A percentile compares a stretch with the other conserved stretches of the same genome.
These are phyloP conservation scores for Solenopsis invicta DNA, from an alignment of 1,140 invertebrate genomes.

Conservation along the genomic window DNA sequence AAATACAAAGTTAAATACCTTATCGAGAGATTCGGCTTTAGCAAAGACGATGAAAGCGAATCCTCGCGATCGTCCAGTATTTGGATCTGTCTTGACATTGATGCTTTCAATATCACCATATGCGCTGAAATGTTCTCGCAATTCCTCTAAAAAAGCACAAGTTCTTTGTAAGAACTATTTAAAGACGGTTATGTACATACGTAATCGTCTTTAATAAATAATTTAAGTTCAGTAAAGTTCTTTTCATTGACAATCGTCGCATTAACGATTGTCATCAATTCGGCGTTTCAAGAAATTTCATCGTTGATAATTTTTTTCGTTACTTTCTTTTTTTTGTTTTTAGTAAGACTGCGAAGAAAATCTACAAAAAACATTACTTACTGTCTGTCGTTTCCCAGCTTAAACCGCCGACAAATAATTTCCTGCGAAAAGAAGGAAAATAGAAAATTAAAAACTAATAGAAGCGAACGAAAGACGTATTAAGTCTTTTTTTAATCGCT, in stretches of 20 bases:
- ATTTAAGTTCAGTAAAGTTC: conserved; percentile 67
- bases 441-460: conserved; percentile 67
- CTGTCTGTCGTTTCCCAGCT: conserved; percentile 99
- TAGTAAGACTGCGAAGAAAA: background rate
- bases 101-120: conserved; percentile 97
- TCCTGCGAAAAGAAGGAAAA: conserved; percentile 92
- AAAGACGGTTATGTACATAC: conserved; percentile 44
- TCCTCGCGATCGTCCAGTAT: conserved; percentile 95
- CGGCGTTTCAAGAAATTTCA: conserved; percentile 83
- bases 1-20: conserved; percentile 88
- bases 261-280: conserved; percentile 82
- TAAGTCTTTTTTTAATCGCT: conserved; percentile 53
- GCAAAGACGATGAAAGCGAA: conserved; percentile 99
- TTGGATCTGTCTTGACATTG: conserved; percentile 97
- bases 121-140: conserved; percentile 95
- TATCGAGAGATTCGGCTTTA: conserved; percentile 95
- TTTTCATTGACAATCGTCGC: conserved; percentile 75
- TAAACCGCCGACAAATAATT: conserved; percentile 98
- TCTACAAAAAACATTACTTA: conserved; percentile 89
- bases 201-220: background rate
- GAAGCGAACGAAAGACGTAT: conserved; percentile 66
- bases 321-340: background rate
- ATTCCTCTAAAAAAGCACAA: conserved; percentile 92
- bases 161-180: conserved; percentile 40
- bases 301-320: conserved; percentile 69